Base-by-base conservation (phyloP, 2,113 vertebrate genomes). In the Alouatta palliata region DNA sequence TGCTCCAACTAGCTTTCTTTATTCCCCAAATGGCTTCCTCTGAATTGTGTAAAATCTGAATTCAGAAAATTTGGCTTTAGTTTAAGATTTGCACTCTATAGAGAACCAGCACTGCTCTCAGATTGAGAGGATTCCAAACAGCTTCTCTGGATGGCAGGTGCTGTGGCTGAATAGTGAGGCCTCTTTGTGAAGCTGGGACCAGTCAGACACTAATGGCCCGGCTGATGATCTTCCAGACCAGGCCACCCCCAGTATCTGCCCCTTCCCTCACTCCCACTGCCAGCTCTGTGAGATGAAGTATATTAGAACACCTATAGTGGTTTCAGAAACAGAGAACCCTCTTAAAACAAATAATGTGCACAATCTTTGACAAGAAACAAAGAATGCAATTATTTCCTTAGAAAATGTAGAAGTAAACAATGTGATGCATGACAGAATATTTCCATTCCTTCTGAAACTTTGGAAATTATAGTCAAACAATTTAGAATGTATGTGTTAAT, bases 401-500 rank as follows among this genome's bases (percentile, higher is more conserved):
- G 71, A 85, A 95, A 97, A 88, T 43, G 8, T 21, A 47, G 40
- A 76, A 79, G 71, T 75, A 84, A 97, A 94, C 87, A 97, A 71
- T 88, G 64, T 61, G 56, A 45, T n/a, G 37, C 56, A 23, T 27
- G 47, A 56, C 8, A 32, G 70, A 84, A 45, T 64, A 96, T 91
- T 95, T 47, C 85, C 76, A 66, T 91, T 79, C 30, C 84, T 97
- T 94, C 91, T 37, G 82, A 91, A 85, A 82, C 90, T 93, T 93
- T 13, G 73, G 64, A 97, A 90, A 92, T 95, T 58, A 92, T 40
- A 94, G 37, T 95, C 56, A 89, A 96, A 86, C 95, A 96, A 79
- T 66, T 96, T 95, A 94, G 80, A 94, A 91, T 49, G 54, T 97
- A 92, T 14, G 89, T 81, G 95, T 92, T 96, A 95, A 83, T 97